These are phyloP conservation scores for Rhagonycha lutea DNA, from an alignment of 2,888 invertebrate species.

Conservation along the genomic window DNA sequence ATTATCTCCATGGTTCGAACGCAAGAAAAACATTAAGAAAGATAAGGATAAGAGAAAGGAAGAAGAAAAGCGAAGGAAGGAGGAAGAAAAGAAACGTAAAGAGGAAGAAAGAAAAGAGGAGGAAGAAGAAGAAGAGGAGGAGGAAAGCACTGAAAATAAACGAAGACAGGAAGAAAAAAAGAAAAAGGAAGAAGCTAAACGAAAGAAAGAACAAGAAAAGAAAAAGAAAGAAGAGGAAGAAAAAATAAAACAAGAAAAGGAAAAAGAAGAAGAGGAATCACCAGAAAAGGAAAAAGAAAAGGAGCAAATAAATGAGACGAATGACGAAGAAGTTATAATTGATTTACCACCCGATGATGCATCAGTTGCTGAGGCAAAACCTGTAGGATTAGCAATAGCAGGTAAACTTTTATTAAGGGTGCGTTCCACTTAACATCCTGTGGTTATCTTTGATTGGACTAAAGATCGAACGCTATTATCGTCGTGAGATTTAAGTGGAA, in stretches of 20 bases:
- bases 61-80: constrained; percentile 30
- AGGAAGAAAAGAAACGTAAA: constrained; percentile 27
- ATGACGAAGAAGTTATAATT: constrained; percentile 54
- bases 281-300: constrained; percentile 40
- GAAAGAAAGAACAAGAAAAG: constrained; percentile 30
- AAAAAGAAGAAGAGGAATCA: constrained; percentile 38
- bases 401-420: constrained; percentile 41
- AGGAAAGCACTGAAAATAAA: constrained; percentile 35
- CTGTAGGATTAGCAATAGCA: constrained; percentile 63
- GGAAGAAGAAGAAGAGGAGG: constrained; percentile 44
- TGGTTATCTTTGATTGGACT: no score
- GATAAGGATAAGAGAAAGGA: constrained; percentile 27
- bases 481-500: no score
- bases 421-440: no score
- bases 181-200: constrained; percentile 36
- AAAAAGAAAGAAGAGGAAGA: constrained; percentile 38
- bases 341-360: constrained; percentile 63
- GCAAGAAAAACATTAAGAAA: constrained; percentile 39
- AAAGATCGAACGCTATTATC: no score
- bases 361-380: constrained; percentile 76
- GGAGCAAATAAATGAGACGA: constrained; percentile 50
- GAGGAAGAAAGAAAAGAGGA: constrained; percentile 31
- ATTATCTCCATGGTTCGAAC: constrained; percentile 48
- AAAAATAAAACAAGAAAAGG: constrained; percentile 22
- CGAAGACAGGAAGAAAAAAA: constrained; percentile 33